Evolutionary conservation across 2,113 vertebrate genomes (phyloP).

Genomic region (Nibea albiflora): DNA sequence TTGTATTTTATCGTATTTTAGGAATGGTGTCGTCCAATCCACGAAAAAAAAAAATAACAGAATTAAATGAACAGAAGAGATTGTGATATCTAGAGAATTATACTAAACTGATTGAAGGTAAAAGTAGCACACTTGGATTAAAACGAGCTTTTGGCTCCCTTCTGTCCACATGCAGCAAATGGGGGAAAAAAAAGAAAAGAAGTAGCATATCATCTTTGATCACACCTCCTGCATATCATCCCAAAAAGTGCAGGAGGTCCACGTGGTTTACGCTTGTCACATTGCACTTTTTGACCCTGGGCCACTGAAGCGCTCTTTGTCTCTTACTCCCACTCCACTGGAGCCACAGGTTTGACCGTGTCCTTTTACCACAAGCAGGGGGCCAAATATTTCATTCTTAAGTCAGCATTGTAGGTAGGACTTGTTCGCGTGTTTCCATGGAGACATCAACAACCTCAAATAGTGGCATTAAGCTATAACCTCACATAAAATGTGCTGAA

Average conservation of each 20-base stretch:
- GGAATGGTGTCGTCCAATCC: conserved; percentile 50
- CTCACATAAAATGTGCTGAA: conserved; percentile 64
- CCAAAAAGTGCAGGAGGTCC: conserved; percentile 42
- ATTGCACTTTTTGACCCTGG: conserved; percentile 73
- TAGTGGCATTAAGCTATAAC: conserved; percentile 70
- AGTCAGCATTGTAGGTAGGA: conserved; percentile 42
- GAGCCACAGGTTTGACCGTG: conserved; percentile 35
- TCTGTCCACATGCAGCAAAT: conserved; percentile 59
- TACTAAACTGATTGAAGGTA: conserved; percentile 48
- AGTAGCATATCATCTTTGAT: conserved; percentile 68
- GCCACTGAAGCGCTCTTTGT: conserved; percentile 45
- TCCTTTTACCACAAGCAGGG: conserved; percentile 65
- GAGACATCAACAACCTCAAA: conserved; percentile 65
- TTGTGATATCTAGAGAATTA: conserved; percentile 46
- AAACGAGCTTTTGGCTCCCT: conserved; percentile 51
- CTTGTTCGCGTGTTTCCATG: conserved; percentile 45
- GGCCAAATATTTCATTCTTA: conserved; percentile 59
- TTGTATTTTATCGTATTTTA: conserved; percentile 73
- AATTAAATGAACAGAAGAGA: conserved; percentile 17
- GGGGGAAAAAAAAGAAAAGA: conserved; percentile 20
- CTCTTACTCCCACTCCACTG: conserved; percentile 28
- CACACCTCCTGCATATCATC: conserved; percentile 52
- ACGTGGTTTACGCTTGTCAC: conserved; percentile 64
- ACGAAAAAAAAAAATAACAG: conserved; percentile 16
- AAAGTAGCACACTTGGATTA: conserved; percentile 72